Evolutionary conservation across 2,888 invertebrate species (phyloP).

Genomic region (Alviniconcha strummeri): DNA sequence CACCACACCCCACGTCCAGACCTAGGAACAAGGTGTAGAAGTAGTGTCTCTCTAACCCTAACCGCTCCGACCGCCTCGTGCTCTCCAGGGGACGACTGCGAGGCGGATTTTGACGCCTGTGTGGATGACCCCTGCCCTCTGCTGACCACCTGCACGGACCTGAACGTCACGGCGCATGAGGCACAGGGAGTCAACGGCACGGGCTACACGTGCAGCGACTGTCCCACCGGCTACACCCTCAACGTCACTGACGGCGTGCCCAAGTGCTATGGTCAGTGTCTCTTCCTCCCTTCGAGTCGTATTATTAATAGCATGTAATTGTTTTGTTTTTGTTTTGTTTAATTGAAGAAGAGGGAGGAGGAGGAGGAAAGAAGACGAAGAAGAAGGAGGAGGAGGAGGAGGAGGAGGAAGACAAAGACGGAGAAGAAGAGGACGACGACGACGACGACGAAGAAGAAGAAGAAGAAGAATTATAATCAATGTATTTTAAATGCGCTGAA

Average conservation of each 20-base stretch:
- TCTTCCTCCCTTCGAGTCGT: background rate
- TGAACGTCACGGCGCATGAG: slow-evolving; percentile 37
- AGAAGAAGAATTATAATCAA: background rate
- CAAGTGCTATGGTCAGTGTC: slow-evolving; percentile 34
- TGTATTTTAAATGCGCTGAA: background rate
- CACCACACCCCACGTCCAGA: too few relatives aligned
- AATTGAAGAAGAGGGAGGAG: background rate
- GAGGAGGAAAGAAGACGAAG: background rate
- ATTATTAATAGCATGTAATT: background rate
- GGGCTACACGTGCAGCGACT: slow-evolving; percentile 41
- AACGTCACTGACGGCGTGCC: background rate
- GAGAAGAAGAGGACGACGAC: background rate
- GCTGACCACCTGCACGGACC: slow-evolving; percentile 47
- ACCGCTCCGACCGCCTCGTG: too few relatives aligned
- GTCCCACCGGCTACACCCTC: slow-evolving; percentile 45
- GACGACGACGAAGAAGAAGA: background rate
- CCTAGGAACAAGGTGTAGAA: too few relatives aligned
- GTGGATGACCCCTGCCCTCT: slow-evolving; percentile 47
- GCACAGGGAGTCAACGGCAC: slow-evolving; percentile 22
- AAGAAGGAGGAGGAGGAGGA: too few relatives aligned
- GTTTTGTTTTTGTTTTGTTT: background rate
- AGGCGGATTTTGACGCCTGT: slow-evolving; percentile 49
- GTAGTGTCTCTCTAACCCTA: too few relatives aligned
- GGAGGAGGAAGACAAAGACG: background rate
- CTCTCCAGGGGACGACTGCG: slow-evolving; percentile 47